Base-by-base conservation (phyloP, 2,888 invertebrate species). In the Ectropis crepuscularia region DNA sequence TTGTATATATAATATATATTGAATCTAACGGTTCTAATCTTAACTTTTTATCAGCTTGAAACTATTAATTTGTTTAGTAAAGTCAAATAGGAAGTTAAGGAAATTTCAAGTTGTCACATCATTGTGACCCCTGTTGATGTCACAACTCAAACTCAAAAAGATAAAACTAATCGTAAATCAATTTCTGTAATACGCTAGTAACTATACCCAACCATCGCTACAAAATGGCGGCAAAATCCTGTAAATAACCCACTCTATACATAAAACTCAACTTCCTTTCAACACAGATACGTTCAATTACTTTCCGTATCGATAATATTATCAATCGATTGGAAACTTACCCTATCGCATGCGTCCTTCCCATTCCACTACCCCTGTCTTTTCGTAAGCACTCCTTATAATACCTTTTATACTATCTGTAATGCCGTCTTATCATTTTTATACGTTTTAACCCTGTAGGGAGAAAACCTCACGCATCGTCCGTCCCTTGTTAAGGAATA, bases 361-460 rank as follows among this genome's bases (percentile, higher is more conserved):
- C 80, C 84, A 85, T 86, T 86, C 77, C 74, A 75, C 78, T 71
- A 74, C 75, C 77, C 79, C 71, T 67, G 69, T 69, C 69, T 77
- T 74, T 74, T 67, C 68, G 75, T 67, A 63, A 80, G 77, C 80
- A 79, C 75, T 76, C 79, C 77, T 79, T 78, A 75, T 73, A 75
- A 68, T 79, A 75, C 75, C 81, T 79, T 79, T 77, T 76, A 77
- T 77, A 74, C 78, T 85, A 83, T 83, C 83, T 82, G 64, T 82
- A 80, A 82, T 82, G 76, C 75, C 68, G 72, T 79, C 88, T 91
- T 92, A 92, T 92, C 91, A 88, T 89, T 85, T 88, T 90, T 89
- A 86, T 90, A 82, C 79, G 79, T 80, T 74, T 80, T 78, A 81
- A 81, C 82, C 79, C 81, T 76, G 80, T 81, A 76, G 81, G 82